Conservation (phyloP, 1,140 invertebrate species). For the Wiebesia pumilae region DNA sequence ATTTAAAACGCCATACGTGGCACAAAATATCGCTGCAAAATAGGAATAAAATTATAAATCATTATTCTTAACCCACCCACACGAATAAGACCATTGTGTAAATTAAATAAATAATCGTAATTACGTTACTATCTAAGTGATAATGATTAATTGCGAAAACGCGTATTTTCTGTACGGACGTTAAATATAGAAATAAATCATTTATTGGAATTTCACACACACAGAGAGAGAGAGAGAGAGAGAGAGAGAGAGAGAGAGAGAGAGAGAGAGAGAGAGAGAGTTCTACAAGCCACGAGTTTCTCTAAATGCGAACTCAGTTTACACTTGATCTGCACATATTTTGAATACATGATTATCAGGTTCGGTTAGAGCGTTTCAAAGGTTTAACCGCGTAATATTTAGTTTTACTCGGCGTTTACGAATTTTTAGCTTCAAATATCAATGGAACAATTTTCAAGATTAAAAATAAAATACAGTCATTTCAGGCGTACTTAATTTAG, state of each 20-base stretch:
- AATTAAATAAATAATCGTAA: not conserved
- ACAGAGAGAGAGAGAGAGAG: no score
- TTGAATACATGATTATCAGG: not conserved
- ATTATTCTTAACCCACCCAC: not conserved
- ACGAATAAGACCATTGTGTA: not conserved
- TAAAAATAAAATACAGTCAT: not conserved
- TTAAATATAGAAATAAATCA: not conserved
- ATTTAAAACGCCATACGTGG: not conserved
- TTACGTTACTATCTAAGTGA: not conserved
- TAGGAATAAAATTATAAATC: not conserved
- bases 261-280: not conserved
- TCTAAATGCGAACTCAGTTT: not conserved
- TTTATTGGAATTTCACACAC: not conserved
- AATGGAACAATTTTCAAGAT: not conserved
- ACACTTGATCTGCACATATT: conserved; percentile 12
- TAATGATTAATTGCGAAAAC: not conserved
- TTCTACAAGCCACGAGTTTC: not conserved
- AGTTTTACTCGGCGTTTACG: not conserved
- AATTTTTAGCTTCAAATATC: not conserved
- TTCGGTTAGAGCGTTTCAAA: not conserved
- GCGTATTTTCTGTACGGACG: not conserved
- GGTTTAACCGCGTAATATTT: not conserved
- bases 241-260: no score
- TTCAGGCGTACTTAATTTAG: no score
- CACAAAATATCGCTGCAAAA: not conserved